Base-by-base conservation (phyloP, 2,797 vertebrate species). In the Eurystomus glaucurus region DNA sequence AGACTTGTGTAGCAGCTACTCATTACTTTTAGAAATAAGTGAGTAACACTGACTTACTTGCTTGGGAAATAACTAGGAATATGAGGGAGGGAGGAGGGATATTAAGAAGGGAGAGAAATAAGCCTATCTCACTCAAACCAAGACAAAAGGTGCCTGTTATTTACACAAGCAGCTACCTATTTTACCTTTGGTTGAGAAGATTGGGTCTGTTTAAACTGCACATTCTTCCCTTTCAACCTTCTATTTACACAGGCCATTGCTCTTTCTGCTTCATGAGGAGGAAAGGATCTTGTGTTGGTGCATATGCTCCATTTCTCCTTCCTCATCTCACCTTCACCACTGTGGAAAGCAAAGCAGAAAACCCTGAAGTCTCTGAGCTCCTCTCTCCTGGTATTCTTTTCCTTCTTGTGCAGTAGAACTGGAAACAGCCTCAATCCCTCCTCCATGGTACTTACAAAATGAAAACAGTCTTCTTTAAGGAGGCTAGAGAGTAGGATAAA, bases 281-380 rank as follows among this genome's bases (percentile, higher is more conserved):
- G 11, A 69, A 88, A 76, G 7, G 8, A 43, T 70, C 22, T 71
- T 43, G 6, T 33, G 4, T 62, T 72, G 76, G 4, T n/a, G 4
- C 25, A 9, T 62, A 7, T 55, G 65, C 14, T 50, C 37, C 21
- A 20, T 62, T 81, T 51, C 21, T 77, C 9, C 43, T 62, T 68
- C 39, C 18, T 13, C 2, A 13, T 17, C 8, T 76, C 26, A 72
- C 15, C 6, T 45, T 68, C 26, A 41, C 6, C n/a, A 39, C 20
- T 43, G 5, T 35, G 7, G 12, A 86, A 72, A 54, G 10, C 2
- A 61, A 60, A 74, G 11, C 4, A 80, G 51, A 84, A 87, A 79
- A 45, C 1, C 4, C 3, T 60, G 14, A 81, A 54, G 4, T 9
- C 6, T 72, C 22, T 52, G 31, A 60, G 3, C 5, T 1, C 2